Conservation (phyloP, 2,888 invertebrate genomes). For the Ophion costatus region DNA sequence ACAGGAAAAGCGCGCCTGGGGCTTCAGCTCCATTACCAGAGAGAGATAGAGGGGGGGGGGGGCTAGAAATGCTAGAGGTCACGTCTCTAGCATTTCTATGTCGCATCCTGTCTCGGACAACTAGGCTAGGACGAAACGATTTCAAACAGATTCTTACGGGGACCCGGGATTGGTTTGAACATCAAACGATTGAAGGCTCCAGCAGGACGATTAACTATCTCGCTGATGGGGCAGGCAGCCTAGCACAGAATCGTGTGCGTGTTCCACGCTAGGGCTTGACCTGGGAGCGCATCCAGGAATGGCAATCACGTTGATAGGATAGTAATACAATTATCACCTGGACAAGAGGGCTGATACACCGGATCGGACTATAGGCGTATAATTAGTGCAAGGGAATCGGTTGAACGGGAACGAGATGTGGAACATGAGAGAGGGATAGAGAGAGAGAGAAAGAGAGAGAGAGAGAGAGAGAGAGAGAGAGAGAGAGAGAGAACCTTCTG, state of each 20-base stretch:
- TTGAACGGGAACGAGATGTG: slow-evolving; percentile 66
- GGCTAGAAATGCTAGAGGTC: too few relatives aligned
- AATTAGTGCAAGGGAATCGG: slow-evolving; percentile 79
- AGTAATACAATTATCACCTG: slow-evolving; percentile 82
- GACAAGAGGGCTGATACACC: slow-evolving; percentile 77
- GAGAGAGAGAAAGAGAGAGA: slow-evolving; percentile 62
- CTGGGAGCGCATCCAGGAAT: slow-evolving; percentile 77
- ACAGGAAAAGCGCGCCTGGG: neutral
- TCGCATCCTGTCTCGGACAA: neutral
- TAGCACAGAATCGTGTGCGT: slow-evolving; percentile 21
- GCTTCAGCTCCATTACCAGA: slow-evolving; percentile 6
- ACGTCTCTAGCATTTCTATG: neutral
- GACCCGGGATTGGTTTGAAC: slow-evolving; percentile 46
- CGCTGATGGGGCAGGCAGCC: slow-evolving; percentile 18
- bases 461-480: slow-evolving; percentile 42
- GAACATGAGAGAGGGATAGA: neutral
- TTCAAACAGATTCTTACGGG: slow-evolving; percentile 43
- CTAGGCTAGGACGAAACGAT: neutral
- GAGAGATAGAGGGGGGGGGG: neutral
- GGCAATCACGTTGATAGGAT: slow-evolving; percentile 82
- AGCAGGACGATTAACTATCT: slow-evolving; percentile 15
- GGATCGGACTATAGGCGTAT: slow-evolving; percentile 76
- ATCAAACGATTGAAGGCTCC: slow-evolving; percentile 56
- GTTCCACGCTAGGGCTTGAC: slow-evolving; percentile 5
- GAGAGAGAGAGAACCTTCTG: slow-evolving; percentile 15